A percentile compares a stretch with the other conserved stretches of the same genome.
Evolutionary conservation across 2,888 invertebrate genomes (phyloP).

Genomic region (Brachyopa scutellaris): DNA sequence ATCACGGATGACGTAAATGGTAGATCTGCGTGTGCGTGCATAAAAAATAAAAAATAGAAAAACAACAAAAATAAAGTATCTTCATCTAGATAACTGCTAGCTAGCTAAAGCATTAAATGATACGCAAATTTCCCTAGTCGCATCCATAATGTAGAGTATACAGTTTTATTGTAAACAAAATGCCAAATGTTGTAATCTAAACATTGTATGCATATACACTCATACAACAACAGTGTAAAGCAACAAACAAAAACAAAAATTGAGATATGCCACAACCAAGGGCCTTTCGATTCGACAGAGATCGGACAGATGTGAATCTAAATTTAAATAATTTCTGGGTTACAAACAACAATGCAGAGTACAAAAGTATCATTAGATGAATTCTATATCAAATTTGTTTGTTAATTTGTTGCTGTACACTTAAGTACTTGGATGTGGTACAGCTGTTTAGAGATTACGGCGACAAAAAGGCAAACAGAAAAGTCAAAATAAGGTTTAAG

Average conservation of each 20-base stretch:
- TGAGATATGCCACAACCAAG: not conserved
- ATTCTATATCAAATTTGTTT: not conserved
- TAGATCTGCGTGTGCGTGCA: not conserved
- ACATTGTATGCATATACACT: conserved; percentile 17
- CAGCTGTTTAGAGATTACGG: not conserved
- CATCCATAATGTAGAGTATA: not conserved
- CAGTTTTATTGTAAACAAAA: not conserved
- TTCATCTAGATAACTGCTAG: not conserved
- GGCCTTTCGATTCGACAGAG: not conserved
- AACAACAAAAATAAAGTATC: not conserved
- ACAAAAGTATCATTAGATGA: not conserved
- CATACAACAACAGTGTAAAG: not conserved
- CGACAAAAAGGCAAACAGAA: too few relatives aligned
- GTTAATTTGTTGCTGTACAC: not conserved
- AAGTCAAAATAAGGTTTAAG: too few relatives aligned
- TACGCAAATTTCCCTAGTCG: conserved; percentile 10
- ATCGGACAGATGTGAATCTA: conserved; percentile 22
- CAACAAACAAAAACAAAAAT: not conserved
- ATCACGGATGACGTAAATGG: not conserved
- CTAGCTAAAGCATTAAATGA: not conserved
- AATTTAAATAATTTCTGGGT: too few relatives aligned
- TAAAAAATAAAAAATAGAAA: too few relatives aligned
- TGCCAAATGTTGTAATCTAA: conserved; percentile 16
- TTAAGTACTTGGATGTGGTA: not conserved
- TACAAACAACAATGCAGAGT: too few relatives aligned